Base-by-base conservation (phyloP, 2,888 invertebrate species). In the Leptopilina drosophilae region DNA sequence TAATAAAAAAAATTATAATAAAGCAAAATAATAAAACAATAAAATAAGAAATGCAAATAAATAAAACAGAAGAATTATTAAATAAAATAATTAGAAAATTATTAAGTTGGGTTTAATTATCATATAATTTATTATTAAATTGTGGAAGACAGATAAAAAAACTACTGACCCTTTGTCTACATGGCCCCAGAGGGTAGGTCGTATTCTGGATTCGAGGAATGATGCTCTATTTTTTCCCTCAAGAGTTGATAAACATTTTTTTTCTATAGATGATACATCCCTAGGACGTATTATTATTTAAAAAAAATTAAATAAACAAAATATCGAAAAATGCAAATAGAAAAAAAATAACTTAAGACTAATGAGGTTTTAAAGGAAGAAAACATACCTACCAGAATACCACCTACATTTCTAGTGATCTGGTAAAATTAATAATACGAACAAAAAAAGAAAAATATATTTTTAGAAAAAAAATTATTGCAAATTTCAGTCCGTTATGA, bases 321-420 rank as follows among this genome's bases (percentile, higher is more conserved):
- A 56, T 14, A 73, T 56, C 12, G 56, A n/a, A 73, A n/a, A 53
- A 56, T 73, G 4, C 12, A 49, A 49, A 49, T 11, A 46, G 12
- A 49, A 56, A 56, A 59, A n/a, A 33, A 64, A 64, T 20, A 42
- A 42, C 7, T 33, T 49, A 56, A 15, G 56, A 53, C 33, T 53
- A 73, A 53, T 73, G 33, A 26, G n/a, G 59, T 42, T 42, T 59
- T 53, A 33, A 33, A 15, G 78, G 65, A 76, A 79, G 78, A 78
- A 78, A 67, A 84, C 81, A 80, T 79, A 82, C 81, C 80, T 73
- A 76, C 80, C 82, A 80, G 82, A 83, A 85, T 84, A 83, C 84
- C 80, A 84, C 82, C 83, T 78, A 82, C 84, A 80, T 83, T 49
- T 49, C 84, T 82, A 78, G 77, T 83, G 80, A 81, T 78, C 80